Base-by-base conservation (phyloP, 2,888 invertebrate genomes). In the Tachina grossa region DNA sequence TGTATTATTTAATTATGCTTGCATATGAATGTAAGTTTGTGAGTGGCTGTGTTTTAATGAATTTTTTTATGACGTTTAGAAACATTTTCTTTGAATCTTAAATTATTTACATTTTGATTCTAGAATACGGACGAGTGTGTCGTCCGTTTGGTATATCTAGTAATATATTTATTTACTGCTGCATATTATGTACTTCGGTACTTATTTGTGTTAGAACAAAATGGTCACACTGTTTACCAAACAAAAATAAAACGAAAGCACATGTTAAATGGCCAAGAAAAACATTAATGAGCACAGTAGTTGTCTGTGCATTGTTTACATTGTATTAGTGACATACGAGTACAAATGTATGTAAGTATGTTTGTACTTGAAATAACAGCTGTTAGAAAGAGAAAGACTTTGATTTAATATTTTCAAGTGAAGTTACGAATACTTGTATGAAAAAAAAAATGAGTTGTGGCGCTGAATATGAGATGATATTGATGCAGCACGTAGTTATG, bases 231-330 rank as follows among this genome's bases (percentile, higher is more conserved):
- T 61, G 13, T 19, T 39, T 39, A n/a, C 39, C 9, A 78, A 43
- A 68, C 43, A 69, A 78, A 47, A 22, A 45, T 16, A 55, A 74
- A 45, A 57, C 19, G n/a, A 39, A 53, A 68, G 39, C 51, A 61
- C 69, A 69, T 61, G 66, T 57, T 61, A 69, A 69, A 53, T 55
- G 65, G 3, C 39, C 71, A 71, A 59, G 55, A 66, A 76, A 53
- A 63, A n/a, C 13, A 41, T 19, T 43, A 59, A 51, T 59, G 47
- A 47, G 47, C 10, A 69, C 1, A 59, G 45, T 49, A 51, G 51
- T 41, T 41, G 43, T 53, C 31, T 41, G 14, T 71, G 43, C 51
- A 68, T 71, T 72, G 41, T 43, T 66, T 43, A 65, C 55, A 31
- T 22, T 68, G 41, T 22, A 39, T 66, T 53, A 14, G 45, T 68